phyloP scores from a whole-genome alignment of 2,113 vertebrate genomes.

The Petrocephalus microphthalmus region DNA sequence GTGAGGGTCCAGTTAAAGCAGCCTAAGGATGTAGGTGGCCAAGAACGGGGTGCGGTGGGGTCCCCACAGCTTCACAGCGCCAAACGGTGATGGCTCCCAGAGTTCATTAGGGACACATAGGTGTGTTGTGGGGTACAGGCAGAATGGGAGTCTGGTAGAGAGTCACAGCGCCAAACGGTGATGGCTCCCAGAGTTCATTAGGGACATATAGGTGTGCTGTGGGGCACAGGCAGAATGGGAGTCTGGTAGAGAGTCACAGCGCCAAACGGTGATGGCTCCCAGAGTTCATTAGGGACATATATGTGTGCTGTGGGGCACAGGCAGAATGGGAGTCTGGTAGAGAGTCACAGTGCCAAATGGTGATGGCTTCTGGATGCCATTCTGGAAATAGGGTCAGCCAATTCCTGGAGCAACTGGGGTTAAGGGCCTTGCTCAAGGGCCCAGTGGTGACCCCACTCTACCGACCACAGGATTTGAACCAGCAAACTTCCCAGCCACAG shows the following conservation, averaged over 20 bases:
- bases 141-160: no score
- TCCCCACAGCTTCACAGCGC: neutral
- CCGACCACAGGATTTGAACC: neutral
- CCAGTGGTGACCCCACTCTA: neutral
- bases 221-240: neutral
- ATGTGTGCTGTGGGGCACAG: neutral
- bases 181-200: no score
- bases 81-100: neutral
- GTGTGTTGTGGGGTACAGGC: neutral
- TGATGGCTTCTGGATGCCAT: no score
- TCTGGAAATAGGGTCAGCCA: neutral
- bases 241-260: neutral
- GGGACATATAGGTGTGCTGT: neutral
- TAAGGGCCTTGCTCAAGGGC: neutral
- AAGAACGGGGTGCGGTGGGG: neutral
- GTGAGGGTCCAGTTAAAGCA: neutral
- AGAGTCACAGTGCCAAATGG: no score
- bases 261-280: neutral
- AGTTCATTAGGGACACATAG: slow-evolving; percentile 12
- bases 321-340: no score
- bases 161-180: no score
- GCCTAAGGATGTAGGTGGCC: slow-evolving; percentile 14
- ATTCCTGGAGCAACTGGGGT: neutral
- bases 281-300: slow-evolving; percentile 11
- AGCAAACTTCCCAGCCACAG: neutral